Conservation (phyloP, 1,140 invertebrate species). For the Asbolus verrucosus region DNA sequence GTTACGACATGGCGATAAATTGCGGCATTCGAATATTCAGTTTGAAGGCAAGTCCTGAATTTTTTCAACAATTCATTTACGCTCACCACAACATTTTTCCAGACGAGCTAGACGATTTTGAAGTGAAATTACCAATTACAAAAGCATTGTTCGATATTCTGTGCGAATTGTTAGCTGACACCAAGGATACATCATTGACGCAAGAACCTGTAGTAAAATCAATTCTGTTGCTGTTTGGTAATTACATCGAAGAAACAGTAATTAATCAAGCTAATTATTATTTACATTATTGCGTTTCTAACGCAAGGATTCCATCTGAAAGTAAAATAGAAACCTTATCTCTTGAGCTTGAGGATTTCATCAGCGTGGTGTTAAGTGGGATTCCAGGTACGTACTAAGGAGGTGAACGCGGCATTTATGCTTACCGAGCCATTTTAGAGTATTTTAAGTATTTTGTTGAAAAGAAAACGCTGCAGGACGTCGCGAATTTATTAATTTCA, state of each 20-base stretch:
- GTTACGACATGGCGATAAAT: slow-evolving; percentile 45
- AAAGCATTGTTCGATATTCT: slow-evolving; percentile 60
- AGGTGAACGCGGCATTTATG: not conserved
- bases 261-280: slow-evolving; percentile 42
- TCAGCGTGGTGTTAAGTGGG: slow-evolving; percentile 48
- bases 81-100: too few relatives aligned
- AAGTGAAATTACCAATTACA: slow-evolving; percentile 59
- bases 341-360: slow-evolving; percentile 57
- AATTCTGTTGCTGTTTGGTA: slow-evolving; percentile 58
- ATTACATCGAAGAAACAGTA: slow-evolving; percentile 55
- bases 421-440: slow-evolving; percentile 52
- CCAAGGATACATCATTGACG: slow-evolving; percentile 53
- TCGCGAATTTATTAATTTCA: slow-evolving; percentile 54
- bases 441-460: slow-evolving; percentile 53
- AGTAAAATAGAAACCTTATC: slow-evolving; percentile 47
- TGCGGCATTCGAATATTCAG: slow-evolving; percentile 47
- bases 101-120: slow-evolving; percentile 64
- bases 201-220: slow-evolving; percentile 61
- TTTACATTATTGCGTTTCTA: slow-evolving; percentile 50
- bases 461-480: slow-evolving; percentile 50
- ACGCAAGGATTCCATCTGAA: slow-evolving; percentile 54
- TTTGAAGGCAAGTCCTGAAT: slow-evolving; percentile 50
- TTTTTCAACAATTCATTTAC: slow-evolving; percentile 6
- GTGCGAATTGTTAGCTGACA: slow-evolving; percentile 61
- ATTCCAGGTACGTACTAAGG: slow-evolving; percentile 52